phyloP scores from a whole-genome alignment of 2,888 invertebrate genomes.

The Neoascia interrupta region DNA sequence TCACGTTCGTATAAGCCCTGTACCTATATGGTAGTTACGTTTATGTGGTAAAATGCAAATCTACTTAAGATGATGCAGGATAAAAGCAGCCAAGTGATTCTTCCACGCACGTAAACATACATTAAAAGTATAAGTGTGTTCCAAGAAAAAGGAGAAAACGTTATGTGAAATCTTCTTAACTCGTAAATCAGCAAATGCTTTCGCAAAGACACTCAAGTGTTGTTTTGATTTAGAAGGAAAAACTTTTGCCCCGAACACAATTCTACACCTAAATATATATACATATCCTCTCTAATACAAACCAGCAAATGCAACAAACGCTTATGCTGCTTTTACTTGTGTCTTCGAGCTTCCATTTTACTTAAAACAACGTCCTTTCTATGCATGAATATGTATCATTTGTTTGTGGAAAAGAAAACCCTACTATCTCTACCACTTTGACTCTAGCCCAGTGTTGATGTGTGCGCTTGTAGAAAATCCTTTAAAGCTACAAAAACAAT shows the following conservation, averaged over 20 bases:
- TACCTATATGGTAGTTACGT: too few species aligned
- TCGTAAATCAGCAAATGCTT: slow-evolving; percentile 21
- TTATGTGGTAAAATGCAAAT: too few species aligned
- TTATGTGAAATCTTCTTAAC: slow-evolving; percentile 2
- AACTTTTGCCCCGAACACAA: not conserved
- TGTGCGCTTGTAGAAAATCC: slow-evolving; percentile 15
- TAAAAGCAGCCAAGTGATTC: too few species aligned
- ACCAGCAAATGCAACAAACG: slow-evolving; percentile 24
- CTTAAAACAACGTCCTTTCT: slow-evolving; percentile 39
- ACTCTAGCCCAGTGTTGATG: not conserved
- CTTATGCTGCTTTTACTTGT: too few species aligned
- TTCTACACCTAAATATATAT: not conserved
- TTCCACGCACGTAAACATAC: too few species aligned
- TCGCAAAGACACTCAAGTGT: slow-evolving; percentile 18
- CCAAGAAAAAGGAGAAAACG: not conserved
- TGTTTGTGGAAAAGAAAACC: slow-evolving; percentile 35
- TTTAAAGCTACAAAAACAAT: slow-evolving; percentile 51
- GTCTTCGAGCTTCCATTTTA: not conserved
- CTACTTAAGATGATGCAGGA: too few species aligned
- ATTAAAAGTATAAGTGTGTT: too few species aligned
- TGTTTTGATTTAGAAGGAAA: slow-evolving; percentile 48
- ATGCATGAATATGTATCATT: slow-evolving; percentile 17
- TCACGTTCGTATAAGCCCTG: too few species aligned
- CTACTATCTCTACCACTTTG: not conserved
- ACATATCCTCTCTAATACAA: not conserved